Evolutionary conservation across 2,113 vertebrate species (phyloP).

Genomic region (Pedionomus torquatus): DNA sequence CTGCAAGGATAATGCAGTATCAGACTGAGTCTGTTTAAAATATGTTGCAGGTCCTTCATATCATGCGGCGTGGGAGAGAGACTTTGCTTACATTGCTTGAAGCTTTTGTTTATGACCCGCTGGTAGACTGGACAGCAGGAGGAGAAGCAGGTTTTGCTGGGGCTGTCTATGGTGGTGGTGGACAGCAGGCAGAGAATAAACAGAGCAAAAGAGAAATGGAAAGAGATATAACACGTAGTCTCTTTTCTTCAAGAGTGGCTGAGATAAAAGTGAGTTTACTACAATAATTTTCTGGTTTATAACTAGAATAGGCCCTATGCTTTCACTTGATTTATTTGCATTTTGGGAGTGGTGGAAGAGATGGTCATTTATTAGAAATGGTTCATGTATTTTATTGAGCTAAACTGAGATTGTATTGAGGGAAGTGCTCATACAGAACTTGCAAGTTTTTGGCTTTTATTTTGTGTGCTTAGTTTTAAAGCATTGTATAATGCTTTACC

Average conservation of each 20-base stretch:
- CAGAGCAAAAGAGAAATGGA: conserved; percentile 99
- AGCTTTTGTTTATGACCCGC: conserved; percentile 96
- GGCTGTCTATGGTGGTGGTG: conserved; percentile 95
- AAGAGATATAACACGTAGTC: conserved; percentile 94
- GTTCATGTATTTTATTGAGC: neutral
- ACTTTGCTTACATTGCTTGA: conserved; percentile 93
- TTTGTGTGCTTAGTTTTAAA: neutral
- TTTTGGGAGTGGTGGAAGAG: neutral
- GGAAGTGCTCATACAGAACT: neutral
- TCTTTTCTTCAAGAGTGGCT: conserved; percentile 96
- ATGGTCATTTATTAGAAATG: neutral
- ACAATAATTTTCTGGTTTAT: neutral
- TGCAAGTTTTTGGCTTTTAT: neutral
- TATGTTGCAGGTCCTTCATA: conserved; percentile 88
- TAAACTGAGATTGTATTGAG: neutral
- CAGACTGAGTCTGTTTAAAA: neutral
- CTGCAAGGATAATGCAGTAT: neutral
- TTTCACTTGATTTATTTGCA: neutral
- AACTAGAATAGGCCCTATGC: neutral
- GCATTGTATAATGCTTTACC: neutral
- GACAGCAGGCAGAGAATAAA: conserved; percentile 95
- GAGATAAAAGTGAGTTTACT: conserved; percentile 91
- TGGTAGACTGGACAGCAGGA: conserved; percentile 98
- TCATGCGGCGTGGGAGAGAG: conserved; percentile 95
- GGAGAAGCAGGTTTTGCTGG: conserved; percentile 97